A percentile compares a stretch with the other conserved stretches of the same genome.
Evolutionary conservation across 2,797 vertebrate species (phyloP).

Genomic region (Psittacula echo): DNA sequence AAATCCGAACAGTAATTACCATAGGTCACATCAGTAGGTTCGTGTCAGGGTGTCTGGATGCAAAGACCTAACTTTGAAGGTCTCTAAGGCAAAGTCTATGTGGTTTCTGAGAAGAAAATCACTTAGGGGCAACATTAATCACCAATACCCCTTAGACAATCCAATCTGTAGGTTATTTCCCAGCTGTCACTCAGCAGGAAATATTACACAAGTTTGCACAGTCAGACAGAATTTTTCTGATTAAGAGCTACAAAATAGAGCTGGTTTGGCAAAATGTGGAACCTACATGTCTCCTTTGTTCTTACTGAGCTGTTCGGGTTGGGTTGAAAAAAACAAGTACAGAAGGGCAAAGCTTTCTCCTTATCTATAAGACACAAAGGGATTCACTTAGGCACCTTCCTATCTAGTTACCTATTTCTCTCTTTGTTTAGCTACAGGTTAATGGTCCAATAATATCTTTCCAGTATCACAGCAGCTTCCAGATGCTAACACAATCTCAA

Average conservation of each 20-base stretch:
- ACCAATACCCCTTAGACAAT: constrained; percentile 6
- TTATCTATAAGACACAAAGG: background rate
- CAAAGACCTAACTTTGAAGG: background rate
- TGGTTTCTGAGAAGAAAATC: constrained; percentile 10
- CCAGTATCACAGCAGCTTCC: background rate
- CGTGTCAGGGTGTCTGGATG: background rate
- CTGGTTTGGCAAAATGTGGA: background rate
- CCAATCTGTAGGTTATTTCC: constrained; percentile 56
- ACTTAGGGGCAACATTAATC: constrained; percentile 49
- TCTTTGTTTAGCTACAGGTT: background rate
- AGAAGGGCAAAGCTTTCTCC: background rate
- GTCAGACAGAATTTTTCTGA: constrained; percentile 29
- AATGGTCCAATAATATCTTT: background rate
- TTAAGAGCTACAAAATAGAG: constrained; percentile 13
- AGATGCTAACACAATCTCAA: background rate
- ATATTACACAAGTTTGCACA: constrained; percentile 33
- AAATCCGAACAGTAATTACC: background rate
- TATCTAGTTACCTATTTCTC: background rate
- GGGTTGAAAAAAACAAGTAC: background rate
- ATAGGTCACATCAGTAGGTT: background rate
- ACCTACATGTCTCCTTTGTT: background rate
- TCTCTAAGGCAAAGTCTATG: background rate
- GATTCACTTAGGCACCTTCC: background rate
- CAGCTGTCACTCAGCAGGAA: constrained; percentile 43
- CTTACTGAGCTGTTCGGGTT: background rate